Base-by-base conservation (phyloP, 2,888 invertebrate genomes). In the Ashinkailepas kermadecensis region DNA sequence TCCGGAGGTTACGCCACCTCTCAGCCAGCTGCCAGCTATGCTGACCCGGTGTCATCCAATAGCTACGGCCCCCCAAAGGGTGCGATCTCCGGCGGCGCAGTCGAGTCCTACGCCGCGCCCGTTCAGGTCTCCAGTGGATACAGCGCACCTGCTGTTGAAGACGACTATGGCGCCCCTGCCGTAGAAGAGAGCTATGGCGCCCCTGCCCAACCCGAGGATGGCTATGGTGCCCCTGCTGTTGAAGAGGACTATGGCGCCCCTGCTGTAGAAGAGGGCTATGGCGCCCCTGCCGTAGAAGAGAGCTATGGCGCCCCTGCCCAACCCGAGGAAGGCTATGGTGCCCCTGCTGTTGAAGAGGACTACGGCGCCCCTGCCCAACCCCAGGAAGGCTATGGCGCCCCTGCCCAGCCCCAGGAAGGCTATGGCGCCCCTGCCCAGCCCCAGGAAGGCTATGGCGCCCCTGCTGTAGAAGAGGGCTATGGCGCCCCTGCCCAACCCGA, bases 1-100 rank as follows among this genome's bases (percentile, higher is more conserved):
- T 64, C 64, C 39, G 70, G 39, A 9, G 70, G 70, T 15, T 39
- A 70, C 39, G 70, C 9, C 57, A 78, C 78, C 12, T n/a, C 11
- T 56, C 78, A 56, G 78, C 57, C 79, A 23, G 12, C 79, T 0
- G 79, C 79, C 58, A 79, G 79, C 25, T 57, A 58, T n/a, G 56
- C 4, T 8, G n/a, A 58, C 12, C 56, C 74, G 54, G 74, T 74
- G 18, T 11, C 74, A 10, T 12, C 12, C 74, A 56, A 13, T 10
- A 58, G 12, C 13, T 79, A 79, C 58, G 79, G 79, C 0, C 58
- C 79, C 18, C 79, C 79, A 12, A 79, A 79, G 25, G 58, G 15
- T 13, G 58, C 79, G 7, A 57, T 79, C 23, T 79, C 79, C n/a
- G 79, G 79, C 10, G 79, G 79, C 3, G 58, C 79, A 18, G 79